Evolutionary conservation across 2,888 invertebrate genomes (phyloP), one percentile per base, ranked within the genome.

Genomic region (Helobdella robusta): DNA sequence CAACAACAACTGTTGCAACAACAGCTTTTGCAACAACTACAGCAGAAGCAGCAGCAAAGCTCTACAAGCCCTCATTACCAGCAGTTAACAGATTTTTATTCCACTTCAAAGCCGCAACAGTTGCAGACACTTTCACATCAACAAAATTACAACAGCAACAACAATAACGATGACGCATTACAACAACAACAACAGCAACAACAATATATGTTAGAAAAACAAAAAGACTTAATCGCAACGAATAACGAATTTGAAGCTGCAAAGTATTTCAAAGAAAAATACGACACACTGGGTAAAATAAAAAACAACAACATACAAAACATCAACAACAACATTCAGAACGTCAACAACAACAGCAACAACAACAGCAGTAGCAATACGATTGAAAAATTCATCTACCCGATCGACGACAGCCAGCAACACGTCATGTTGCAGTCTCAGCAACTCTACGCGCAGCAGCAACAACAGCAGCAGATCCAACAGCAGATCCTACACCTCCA

Each of bases 251-350:
- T 72, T 40, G 73, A 74, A 62, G 75, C 74, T 2, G 64, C 75
- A 6, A 69, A 72, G 34, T 71, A 72, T 66, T 70, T 77, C 44
- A 73, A 72, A 5, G 75, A 73, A 50, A 77, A 76, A 68, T 78
- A 77, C 69, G 77, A 77, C 50, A 75, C 75, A 2, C 68, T 76
- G 1, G 75, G 73, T 36, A 73, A 66, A 34, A 48, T 71, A 11
- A 67, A 64, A 28, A 46, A 58, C 30, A 28, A 63, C 25, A 67
- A 67, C 25, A 63, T 59, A 25, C 44, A 48, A 20, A 40, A 25
- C 2, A 18, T 1, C 60, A 44, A 25, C 46, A 40, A 44, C 60
- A 23, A 44, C 36, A 60, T 2, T 20, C 23, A n/a, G 40, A 60
- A 40, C n/a, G 11, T 11, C 32, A 4, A 4, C 46, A 20, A 44